phyloP scores from a whole-genome alignment of 2,797 vertebrate species.

The Nasua narica region DNA sequence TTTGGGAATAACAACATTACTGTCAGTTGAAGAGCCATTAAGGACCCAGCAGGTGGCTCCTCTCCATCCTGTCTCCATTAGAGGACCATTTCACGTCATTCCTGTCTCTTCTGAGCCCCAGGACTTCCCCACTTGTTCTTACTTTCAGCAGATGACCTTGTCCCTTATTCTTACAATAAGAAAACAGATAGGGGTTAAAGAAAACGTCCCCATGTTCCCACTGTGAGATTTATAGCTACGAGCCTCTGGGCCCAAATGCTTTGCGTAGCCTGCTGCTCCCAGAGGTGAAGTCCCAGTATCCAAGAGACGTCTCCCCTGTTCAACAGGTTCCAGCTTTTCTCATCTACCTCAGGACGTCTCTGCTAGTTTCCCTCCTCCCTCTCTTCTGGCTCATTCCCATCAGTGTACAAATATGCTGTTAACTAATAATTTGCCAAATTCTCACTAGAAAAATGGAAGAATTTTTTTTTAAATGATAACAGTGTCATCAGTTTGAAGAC shows the following conservation, averaged over 20 bases:
- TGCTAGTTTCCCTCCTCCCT: background rate
- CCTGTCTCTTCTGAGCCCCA: background rate
- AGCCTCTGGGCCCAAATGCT: no score
- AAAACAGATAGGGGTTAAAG: background rate
- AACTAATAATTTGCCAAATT: background rate
- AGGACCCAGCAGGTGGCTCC: background rate
- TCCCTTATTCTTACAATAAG: background rate
- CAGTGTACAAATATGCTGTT: background rate
- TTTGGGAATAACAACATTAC: background rate
- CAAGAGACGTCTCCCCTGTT: accelerated
- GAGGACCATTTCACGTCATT: background rate
- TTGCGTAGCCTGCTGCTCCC: background rate
- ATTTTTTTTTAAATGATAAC: background rate
- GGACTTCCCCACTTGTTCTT: background rate
- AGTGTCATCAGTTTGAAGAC: background rate
- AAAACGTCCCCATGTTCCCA: background rate
- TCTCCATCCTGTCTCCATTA: background rate
- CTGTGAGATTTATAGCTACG: accelerated
- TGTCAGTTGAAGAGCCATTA: background rate
- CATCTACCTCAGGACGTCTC: background rate
- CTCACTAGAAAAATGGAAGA: background rate
- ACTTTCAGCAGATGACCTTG: background rate
- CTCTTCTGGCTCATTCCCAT: background rate
- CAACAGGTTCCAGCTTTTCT: background rate
- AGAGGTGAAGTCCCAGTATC: no score